phyloP scores from a whole-genome alignment of 92 coral and sea anemone genomes.

The Nematostella vectensis region DNA sequence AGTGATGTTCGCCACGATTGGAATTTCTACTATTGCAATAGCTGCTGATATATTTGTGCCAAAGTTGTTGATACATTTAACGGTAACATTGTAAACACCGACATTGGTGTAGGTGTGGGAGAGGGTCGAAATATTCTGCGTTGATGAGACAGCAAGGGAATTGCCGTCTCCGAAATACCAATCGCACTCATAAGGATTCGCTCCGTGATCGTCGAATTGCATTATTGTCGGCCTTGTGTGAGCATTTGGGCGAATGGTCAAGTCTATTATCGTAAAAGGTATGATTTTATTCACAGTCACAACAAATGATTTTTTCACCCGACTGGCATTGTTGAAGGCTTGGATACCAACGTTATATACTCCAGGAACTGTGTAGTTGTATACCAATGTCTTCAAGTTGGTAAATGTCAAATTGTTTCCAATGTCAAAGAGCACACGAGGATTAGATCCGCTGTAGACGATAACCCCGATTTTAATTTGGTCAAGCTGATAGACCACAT shows the following conservation, averaged over 20 bases:
- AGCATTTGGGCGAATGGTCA: constrained; percentile 14
- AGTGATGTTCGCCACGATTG: constrained; percentile 14
- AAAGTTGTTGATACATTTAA: not conserved
- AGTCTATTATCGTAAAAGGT: constrained; percentile 13
- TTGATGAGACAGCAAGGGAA: constrained; percentile 18
- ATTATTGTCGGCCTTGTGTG: constrained; percentile 18
- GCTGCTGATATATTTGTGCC: not conserved
- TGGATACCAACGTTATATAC: constrained; percentile 24
- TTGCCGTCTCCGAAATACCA: constrained; percentile 57
- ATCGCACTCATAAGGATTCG: constrained; percentile 40
- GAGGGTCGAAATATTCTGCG: constrained; percentile 20
- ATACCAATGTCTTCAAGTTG: constrained; percentile 15
- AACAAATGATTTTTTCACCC: constrained; percentile 5
- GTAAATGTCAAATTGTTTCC: constrained; percentile 26
- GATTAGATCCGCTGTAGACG: constrained; percentile 27
- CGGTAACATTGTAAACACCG: constrained; percentile 8
- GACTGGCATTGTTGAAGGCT: constrained; percentile 47
- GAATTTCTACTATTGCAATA: constrained; percentile 33
- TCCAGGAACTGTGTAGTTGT: constrained; percentile 30
- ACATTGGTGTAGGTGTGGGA: constrained; percentile 16
- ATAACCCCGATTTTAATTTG: constrained; percentile 16
- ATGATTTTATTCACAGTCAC: constrained; percentile 13
- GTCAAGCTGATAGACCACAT: constrained; percentile 49
- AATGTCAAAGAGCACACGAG: constrained; percentile 17
- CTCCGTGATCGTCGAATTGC: constrained; percentile 27